A percentile compares a stretch with the other conserved stretches of the same genome.
Evolutionary conservation across 2,888 invertebrate species (phyloP).

Genomic region (Agrochola macilenta): DNA sequence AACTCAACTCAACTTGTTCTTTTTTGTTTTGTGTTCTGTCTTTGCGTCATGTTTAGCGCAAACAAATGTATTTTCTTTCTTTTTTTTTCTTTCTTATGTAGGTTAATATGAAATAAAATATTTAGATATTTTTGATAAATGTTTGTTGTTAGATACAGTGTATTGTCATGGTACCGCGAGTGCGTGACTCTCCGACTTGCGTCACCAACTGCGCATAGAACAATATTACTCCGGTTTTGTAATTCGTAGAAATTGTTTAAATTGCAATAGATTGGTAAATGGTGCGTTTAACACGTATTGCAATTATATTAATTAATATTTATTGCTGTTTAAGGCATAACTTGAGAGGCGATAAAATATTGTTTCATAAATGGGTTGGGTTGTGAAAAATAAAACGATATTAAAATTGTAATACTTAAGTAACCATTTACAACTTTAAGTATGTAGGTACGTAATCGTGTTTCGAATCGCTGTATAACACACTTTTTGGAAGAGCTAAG

Average conservation of each 20-base stretch:
- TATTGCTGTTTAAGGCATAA: slow-evolving; percentile 36
- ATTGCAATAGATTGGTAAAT: slow-evolving; percentile 47
- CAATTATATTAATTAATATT: slow-evolving; percentile 54
- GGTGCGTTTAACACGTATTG: slow-evolving; percentile 50
- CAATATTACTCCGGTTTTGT: slow-evolving; percentile 46
- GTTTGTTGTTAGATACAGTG: no score
- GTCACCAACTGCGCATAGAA: slow-evolving; percentile 50
- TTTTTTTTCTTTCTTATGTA: no score
- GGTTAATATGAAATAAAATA: no score
- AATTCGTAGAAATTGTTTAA: slow-evolving; percentile 55
- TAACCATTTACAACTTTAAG: not conserved
- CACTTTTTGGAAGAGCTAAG: not conserved
- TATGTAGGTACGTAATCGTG: not conserved
- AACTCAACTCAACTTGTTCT: no score
- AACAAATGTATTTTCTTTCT: no score
- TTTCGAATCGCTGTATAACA: not conserved
- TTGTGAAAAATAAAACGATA: slow-evolving; percentile 5
- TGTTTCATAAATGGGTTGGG: slow-evolving; percentile 30
- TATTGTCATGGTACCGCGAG: no score
- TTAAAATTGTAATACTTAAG: not conserved
- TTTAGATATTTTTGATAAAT: no score
- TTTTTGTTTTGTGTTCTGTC: no score
- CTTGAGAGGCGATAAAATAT: slow-evolving; percentile 31
- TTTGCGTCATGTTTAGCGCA: no score
- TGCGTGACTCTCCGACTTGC: slow-evolving; percentile 23